Conservation (phyloP, 1,140 invertebrate genomes). For the Pectinophora gossypiella region DNA sequence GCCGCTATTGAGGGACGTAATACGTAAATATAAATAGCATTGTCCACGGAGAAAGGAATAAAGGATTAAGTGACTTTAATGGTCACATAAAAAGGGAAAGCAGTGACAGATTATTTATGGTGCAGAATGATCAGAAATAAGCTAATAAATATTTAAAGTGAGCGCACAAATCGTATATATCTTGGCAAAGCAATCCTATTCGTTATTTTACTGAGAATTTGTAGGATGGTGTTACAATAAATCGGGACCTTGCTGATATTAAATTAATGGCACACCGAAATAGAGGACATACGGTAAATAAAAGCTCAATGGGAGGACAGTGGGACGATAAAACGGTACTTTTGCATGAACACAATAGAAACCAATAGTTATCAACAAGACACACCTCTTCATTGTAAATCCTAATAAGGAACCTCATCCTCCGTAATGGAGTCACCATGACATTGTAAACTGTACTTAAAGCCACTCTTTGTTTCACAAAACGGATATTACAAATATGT, state of each 20-base stretch:
- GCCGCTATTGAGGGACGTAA: conserved; percentile 11
- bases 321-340: conserved; percentile 26
- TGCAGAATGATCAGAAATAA: not conserved
- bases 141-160: not conserved
- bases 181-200: not conserved
- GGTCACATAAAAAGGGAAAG: not conserved
- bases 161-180: not conserved
- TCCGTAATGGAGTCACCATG: conserved; percentile 15
- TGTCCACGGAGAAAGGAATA: not conserved
- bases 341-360: conserved; percentile 28
- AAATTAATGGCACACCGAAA: conserved; percentile 6
- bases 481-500: conserved; percentile 29
- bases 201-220: not conserved
- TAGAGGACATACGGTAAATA: conserved; percentile 14
- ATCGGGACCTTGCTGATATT: not conserved
- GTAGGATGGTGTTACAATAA: not conserved
- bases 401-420: conserved; percentile 15
- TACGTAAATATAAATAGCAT: not conserved
- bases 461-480: conserved; percentile 32
- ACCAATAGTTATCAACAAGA: conserved; percentile 18
- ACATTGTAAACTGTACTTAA: conserved; percentile 23
- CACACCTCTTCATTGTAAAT: conserved; percentile 22
- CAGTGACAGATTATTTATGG: not conserved
- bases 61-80: not conserved
- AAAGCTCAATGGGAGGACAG: conserved; percentile 18